Evolutionary conservation across 2,888 invertebrate genomes (phyloP).

Genomic region (Eugnorisma glareosa): DNA sequence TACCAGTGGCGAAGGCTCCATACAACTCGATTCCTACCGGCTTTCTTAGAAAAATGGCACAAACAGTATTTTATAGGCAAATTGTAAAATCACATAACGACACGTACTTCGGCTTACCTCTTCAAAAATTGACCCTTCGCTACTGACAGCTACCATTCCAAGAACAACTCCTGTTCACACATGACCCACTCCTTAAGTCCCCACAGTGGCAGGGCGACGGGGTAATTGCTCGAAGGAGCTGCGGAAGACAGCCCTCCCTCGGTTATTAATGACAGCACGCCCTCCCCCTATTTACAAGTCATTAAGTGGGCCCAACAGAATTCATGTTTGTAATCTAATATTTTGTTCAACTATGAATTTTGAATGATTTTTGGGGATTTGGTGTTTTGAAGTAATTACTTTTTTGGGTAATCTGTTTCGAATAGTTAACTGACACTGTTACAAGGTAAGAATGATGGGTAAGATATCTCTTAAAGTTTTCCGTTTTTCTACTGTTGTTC

Average conservation of each 20-base stretch:
- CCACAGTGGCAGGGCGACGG: slow-evolving; percentile 64
- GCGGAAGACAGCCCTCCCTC: slow-evolving; percentile 80
- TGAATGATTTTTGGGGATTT: slow-evolving; percentile 40
- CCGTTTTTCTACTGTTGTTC: too few relatives aligned
- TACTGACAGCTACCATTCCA: too few relatives aligned
- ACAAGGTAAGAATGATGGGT: too few relatives aligned
- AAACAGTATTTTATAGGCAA: too few relatives aligned
- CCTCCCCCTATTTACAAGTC: slow-evolving; percentile 81
- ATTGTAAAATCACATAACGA: too few relatives aligned
- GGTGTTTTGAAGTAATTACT: background rate
- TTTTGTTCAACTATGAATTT: slow-evolving; percentile 70
- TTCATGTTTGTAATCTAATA: slow-evolving; percentile 77
- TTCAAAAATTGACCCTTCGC: too few relatives aligned
- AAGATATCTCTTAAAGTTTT: background rate
- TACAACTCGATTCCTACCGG: too few relatives aligned
- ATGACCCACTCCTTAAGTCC: slow-evolving; percentile 42
- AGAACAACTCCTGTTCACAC: background rate
- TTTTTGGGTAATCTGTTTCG: background rate
- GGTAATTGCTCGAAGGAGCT: slow-evolving; percentile 86
- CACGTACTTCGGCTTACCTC: too few relatives aligned
- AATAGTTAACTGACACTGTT: background rate
- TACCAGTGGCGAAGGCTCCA: too few relatives aligned
- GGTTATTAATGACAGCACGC: slow-evolving; percentile 77
- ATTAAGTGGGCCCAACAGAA: slow-evolving; percentile 78
- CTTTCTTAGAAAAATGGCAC: too few relatives aligned